Evolutionary conservation across 2,888 invertebrate species (phyloP).

Genomic region (Caenorhabditis sinica): DNA sequence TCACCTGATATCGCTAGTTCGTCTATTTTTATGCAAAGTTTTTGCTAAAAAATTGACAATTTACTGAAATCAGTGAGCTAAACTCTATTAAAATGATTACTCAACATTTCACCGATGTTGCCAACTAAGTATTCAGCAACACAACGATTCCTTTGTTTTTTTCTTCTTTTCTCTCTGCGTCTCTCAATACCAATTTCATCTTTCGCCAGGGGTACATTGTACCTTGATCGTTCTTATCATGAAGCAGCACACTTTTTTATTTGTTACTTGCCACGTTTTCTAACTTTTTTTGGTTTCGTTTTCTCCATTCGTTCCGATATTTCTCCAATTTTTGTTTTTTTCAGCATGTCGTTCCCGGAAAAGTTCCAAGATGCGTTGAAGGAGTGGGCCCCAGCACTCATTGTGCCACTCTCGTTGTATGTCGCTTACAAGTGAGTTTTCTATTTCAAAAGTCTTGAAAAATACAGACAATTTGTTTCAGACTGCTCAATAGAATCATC

Average conservation of each 20-base stretch:
- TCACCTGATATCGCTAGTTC: constrained; percentile 13
- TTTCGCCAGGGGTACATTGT: constrained; percentile 39
- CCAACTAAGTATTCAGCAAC: no score
- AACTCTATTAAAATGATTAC: no score
- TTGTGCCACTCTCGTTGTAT: constrained; percentile 57
- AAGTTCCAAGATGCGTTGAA: constrained; percentile 53
- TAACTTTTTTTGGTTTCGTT: neutral
- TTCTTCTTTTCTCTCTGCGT: constrained; percentile 9
- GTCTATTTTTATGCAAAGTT: neutral
- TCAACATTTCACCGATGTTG: constrained; percentile 38
- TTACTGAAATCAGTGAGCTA: neutral
- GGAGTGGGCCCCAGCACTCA: constrained; percentile 47
- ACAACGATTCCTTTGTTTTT: neutral
- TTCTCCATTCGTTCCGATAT: neutral
- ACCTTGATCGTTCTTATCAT: constrained; percentile 50
- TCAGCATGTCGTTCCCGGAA: constrained; percentile 47
- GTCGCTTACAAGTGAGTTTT: constrained; percentile 58
- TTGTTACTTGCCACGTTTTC: constrained; percentile 7
- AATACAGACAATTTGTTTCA: constrained; percentile 18
- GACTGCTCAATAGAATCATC: constrained; percentile 65
- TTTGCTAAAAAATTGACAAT: neutral
- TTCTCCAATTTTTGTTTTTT: neutral
- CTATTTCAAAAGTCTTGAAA: neutral
- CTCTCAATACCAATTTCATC: constrained; percentile 24
- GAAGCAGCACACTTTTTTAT: constrained; percentile 31